These are phyloP conservation scores for Tupiocoris notatus DNA, from an alignment of 2,888 invertebrate species.

Conservation along the genomic window DNA sequence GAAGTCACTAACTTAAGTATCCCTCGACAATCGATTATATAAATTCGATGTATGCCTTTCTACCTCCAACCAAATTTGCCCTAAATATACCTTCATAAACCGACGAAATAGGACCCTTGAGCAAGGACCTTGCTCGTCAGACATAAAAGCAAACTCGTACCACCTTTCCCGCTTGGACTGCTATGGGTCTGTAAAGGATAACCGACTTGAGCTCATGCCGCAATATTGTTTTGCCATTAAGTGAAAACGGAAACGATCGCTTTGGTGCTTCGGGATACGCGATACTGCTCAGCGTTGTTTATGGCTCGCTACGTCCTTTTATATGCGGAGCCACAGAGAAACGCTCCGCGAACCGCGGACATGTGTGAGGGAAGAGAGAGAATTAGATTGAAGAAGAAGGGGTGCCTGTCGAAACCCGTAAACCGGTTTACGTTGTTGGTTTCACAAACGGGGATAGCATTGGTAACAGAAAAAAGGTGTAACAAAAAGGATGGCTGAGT, in stretches of 20 bases:
- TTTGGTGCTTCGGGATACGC: neutral
- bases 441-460: neutral
- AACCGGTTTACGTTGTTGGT: neutral
- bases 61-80: neutral
- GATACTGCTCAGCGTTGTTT: conserved; percentile 15
- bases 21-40: too few relatives aligned
- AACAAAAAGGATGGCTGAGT: too few relatives aligned
- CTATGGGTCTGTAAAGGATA: neutral
- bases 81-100: neutral
- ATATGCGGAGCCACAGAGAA: neutral
- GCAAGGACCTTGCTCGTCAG: neutral
- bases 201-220: conserved; percentile 29
- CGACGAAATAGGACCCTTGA: neutral
- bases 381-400: neutral
- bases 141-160: neutral
- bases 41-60: too few relatives aligned
- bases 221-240: conserved; percentile 41
- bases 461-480: too few relatives aligned
- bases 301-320: conserved; percentile 26
- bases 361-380: neutral
- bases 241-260: conserved; percentile 26
- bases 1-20: too few relatives aligned
- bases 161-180: neutral
- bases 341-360: neutral
- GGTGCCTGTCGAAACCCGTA: neutral